Evolutionary conservation across 2,888 invertebrate genomes (phyloP).

Genomic region (Aporophyla nigra): DNA sequence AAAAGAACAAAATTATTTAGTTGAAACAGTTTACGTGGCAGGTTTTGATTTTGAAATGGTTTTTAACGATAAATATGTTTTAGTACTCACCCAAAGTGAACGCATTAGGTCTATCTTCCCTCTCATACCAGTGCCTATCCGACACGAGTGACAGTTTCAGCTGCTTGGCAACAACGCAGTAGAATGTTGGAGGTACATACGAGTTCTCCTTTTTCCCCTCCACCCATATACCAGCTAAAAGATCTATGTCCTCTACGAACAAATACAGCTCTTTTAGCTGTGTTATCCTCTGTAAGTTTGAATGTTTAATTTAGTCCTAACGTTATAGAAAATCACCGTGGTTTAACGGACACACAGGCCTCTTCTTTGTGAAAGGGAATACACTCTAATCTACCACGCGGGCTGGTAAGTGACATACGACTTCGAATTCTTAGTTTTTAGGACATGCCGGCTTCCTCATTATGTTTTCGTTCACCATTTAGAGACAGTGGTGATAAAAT

Average conservation of each 20-base stretch:
- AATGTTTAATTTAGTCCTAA: not conserved
- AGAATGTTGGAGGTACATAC: constrained; percentile 44
- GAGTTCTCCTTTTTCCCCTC: constrained; percentile 29
- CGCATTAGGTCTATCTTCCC: constrained; percentile 39
- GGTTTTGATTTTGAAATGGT: too few species aligned
- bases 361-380: too few species aligned
- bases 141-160: constrained; percentile 33
- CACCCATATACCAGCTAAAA: constrained; percentile 50
- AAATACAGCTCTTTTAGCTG: constrained; percentile 26
- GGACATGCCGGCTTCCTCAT: too few species aligned
- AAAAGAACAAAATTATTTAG: too few species aligned
- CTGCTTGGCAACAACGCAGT: constrained; percentile 47
- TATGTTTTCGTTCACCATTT: too few species aligned
- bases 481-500: too few species aligned
- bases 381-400: too few species aligned
- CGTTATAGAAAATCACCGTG: too few species aligned
- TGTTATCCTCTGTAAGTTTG: constrained; percentile 42
- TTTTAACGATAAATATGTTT: not conserved
- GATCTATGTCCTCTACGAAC: constrained; percentile 40
- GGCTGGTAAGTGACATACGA: too few species aligned
- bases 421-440: too few species aligned
- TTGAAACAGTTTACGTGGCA: too few species aligned
- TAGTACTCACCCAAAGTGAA: constrained; percentile 35
- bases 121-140: constrained; percentile 59
- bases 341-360: too few species aligned